A percentile compares a stretch with the other conserved stretches of the same genome.
Evolutionary conservation across 1,140 invertebrate species (phyloP).

Genomic region (Apis florea): DNA sequence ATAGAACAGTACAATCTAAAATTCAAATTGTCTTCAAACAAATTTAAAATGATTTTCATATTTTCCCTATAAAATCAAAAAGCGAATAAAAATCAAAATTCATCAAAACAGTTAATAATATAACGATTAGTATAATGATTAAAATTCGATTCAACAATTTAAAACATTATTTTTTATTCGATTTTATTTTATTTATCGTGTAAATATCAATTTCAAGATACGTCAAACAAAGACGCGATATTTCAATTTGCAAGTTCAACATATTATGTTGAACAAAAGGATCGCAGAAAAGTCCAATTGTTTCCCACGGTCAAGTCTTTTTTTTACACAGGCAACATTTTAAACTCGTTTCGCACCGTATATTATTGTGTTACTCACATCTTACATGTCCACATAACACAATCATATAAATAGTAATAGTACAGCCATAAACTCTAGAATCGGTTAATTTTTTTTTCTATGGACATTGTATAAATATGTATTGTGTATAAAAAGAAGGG

Average conservation of each 20-base stretch:
- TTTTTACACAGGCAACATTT: background rate
- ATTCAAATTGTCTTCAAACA: too few species aligned
- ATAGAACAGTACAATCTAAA: too few species aligned
- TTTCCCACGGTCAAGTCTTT: conserved; percentile 19
- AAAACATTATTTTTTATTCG: background rate
- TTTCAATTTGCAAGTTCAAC: background rate
- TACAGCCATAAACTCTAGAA: background rate
- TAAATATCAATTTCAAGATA: background rate
- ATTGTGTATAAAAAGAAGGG: background rate
- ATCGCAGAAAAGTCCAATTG: background rate
- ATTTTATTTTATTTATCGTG: background rate
- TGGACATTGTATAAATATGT: background rate
- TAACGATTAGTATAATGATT: background rate
- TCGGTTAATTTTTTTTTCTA: background rate
- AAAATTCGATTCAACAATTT: background rate
- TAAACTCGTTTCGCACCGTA: conserved; percentile 17
- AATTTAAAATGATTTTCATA: too few species aligned
- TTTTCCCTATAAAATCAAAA: background rate
- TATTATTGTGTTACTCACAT: conserved; percentile 19
- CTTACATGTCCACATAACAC: background rate
- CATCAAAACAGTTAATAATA: background rate
- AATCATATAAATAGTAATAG: background rate
- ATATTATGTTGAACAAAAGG: background rate
- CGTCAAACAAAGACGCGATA: background rate
- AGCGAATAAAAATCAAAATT: background rate